Evolutionary conservation across 2,113 vertebrate species (phyloP).

Genomic region (Cercopithecus mona): DNA sequence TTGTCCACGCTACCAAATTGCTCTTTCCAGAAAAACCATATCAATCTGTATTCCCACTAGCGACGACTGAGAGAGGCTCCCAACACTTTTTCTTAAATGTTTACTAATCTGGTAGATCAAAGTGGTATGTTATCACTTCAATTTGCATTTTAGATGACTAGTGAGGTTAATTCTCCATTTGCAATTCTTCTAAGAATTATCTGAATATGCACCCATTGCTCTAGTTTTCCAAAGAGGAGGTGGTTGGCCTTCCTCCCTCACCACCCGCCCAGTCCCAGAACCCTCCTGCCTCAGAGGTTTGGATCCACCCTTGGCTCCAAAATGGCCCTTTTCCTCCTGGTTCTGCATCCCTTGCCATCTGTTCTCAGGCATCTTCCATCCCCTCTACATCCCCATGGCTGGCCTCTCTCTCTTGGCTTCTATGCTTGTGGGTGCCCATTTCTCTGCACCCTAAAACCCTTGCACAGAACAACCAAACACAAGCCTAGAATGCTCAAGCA

Average conservation of each 20-base stretch:
- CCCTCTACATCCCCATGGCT: neutral
- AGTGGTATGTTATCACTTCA: neutral
- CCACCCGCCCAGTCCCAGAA: neutral
- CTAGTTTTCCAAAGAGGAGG: neutral
- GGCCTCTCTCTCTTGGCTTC: neutral
- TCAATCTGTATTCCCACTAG: neutral
- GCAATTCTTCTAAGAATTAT: neutral
- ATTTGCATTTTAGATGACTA: neutral
- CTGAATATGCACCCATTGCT: neutral
- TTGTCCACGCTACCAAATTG: neutral
- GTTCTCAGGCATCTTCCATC: neutral
- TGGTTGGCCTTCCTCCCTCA: neutral
- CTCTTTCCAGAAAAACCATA: slow-evolving; percentile 27
- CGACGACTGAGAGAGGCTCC: neutral
- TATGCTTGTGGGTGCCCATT: neutral
- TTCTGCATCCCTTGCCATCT: neutral
- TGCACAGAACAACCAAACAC: neutral
- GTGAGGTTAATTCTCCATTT: neutral
- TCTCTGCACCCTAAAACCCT: neutral
- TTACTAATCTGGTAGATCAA: neutral
- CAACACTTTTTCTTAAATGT: neutral
- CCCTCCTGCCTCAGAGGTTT: neutral
- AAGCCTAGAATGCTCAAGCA: neutral
- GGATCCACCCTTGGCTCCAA: neutral
- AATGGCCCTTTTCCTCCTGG: neutral